Evolutionary conservation across 2,113 vertebrate species (phyloP).

Genomic region (Barnardius zonarius): DNA sequence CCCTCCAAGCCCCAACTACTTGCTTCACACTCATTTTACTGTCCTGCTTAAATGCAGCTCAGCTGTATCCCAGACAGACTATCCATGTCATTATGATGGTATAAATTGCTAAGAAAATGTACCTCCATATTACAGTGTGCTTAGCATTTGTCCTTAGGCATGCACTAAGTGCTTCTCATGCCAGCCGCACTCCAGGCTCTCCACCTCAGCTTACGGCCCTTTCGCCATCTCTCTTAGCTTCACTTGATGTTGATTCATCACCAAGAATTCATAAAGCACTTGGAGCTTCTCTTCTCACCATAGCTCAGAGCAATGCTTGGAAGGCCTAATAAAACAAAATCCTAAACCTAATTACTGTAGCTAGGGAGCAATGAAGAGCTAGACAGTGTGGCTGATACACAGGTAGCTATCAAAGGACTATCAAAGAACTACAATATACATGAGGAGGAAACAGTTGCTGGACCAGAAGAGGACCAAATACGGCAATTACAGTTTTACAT

Average conservation of each 20-base stretch:
- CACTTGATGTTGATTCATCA: background rate
- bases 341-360: background rate
- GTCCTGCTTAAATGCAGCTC: background rate
- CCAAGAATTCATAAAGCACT: background rate
- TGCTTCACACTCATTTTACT: background rate
- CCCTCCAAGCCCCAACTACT: background rate
- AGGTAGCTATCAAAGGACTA: background rate
- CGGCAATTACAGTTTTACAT: background rate
- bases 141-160: background rate
- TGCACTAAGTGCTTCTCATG: rapidly evolving
- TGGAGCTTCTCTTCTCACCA: background rate
- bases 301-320: background rate
- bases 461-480: background rate
- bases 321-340: background rate
- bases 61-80: background rate
- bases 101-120: background rate
- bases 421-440: background rate
- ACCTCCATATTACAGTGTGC: rapidly evolving
- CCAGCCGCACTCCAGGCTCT: rapidly evolving
- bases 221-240: background rate
- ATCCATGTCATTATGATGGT: background rate
- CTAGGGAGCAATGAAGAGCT: background rate
- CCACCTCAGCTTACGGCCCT: background rate
- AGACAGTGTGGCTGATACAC: background rate
- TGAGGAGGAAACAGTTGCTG: background rate